Evolutionary conservation across 2,888 invertebrate genomes (phyloP), one percentile per base, ranked within the genome.

Genomic region (Erebia palarica): DNA sequence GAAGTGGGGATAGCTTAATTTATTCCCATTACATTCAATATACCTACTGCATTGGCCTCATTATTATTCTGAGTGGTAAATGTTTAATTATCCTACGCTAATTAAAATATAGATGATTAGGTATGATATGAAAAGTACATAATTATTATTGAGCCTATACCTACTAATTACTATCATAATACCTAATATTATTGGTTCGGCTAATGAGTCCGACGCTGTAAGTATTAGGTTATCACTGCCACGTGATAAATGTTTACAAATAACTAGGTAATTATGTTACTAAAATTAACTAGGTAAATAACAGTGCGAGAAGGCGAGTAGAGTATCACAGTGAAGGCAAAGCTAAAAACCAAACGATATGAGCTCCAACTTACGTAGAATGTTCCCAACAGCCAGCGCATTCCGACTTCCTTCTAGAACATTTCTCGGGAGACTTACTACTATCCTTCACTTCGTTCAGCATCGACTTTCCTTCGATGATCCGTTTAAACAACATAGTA

Each of bases 401-500:
- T 91, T 92, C 91, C 80, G 91, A 90, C 77, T 81, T 86, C 82
- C 89, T 90, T 90, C 90, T 90, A 85, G 89, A 89, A 90, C 92
- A 92, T 88, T 91, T 92, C 84, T 89, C 84, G 75, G 83, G 81
- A 75, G 81, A 76, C 81, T 84, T 87, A 27, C 18, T 44, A 16
- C 18, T 57, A 72, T 78, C 87, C 83, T 80, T 87, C 82, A 78
- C 81, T 78, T 90, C 86, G 69, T 84, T 94, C 93, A 94, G 88
- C 92, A 92, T 84, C 89, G 93, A 90, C 82, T 93, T 92, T 94
- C 94, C 86, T 92, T 93, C 89, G 89, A 94, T 85, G 93, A 94
- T 86, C 92, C 93, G 93, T 94, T 94, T 92, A 92, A 92, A 88
- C 93, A 94, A 85, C 94, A 94, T 94, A 94, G 86, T 91, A 94